Evolutionary conservation across 1,140 invertebrate species (phyloP).

Genomic region (Drosophila ananassae): DNA sequence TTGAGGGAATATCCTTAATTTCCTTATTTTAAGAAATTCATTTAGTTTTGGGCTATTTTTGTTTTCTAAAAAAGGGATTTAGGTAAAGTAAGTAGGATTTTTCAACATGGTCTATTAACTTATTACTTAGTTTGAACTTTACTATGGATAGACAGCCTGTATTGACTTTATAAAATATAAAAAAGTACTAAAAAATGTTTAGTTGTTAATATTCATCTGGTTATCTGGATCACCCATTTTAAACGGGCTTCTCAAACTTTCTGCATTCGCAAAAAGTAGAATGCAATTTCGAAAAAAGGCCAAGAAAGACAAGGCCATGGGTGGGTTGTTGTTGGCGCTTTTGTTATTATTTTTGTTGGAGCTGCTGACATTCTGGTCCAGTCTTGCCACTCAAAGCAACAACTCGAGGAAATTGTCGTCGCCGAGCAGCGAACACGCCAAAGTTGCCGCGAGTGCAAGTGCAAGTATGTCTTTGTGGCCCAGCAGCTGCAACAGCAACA

Average conservation of each 20-base stretch:
- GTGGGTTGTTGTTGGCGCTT: slow-evolving; percentile 19
- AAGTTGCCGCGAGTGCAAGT: slow-evolving; percentile 63
- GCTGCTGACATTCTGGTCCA: slow-evolving; percentile 47
- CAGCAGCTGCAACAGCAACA: slow-evolving; percentile 27
- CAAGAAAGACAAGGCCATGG: slow-evolving; percentile 73
- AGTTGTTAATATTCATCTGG: neutral
- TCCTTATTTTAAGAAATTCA: no score
- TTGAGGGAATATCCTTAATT: neutral
- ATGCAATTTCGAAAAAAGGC: slow-evolving; percentile 57
- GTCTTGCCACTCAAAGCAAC: slow-evolving; percentile 63
- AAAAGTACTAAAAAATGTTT: no score
- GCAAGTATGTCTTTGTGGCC: slow-evolving; percentile 69
- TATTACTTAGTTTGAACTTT: no score
- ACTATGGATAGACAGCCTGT: no score
- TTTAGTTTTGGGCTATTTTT: no score
- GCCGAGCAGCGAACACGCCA: slow-evolving; percentile 50
- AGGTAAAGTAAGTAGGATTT: no score
- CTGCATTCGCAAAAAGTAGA: slow-evolving; percentile 59
- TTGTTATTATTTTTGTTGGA: slow-evolving; percentile 10
- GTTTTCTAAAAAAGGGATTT: no score
- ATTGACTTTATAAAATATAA: no score
- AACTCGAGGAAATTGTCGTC: slow-evolving; percentile 69
- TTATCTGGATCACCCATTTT: slow-evolving; percentile 21
- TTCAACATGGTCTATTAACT: no score
- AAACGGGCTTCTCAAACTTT: slow-evolving; percentile 47